These are phyloP conservation scores for Criorhina ranunculi DNA, from an alignment of 2,888 invertebrate genomes.

Conservation along the genomic window DNA sequence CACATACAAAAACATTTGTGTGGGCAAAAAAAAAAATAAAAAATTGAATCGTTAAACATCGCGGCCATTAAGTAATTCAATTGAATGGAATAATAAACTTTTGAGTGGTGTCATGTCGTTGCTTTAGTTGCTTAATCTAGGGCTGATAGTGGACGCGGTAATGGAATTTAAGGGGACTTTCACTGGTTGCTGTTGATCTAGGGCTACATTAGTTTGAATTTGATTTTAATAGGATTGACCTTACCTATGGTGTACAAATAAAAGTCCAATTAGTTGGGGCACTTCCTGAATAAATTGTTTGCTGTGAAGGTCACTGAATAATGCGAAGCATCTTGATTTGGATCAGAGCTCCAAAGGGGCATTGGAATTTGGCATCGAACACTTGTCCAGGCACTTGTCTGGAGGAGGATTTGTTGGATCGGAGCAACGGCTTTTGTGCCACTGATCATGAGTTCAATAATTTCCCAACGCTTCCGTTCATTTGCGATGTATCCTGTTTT, in stretches of 20 bases:
- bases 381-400: no score
- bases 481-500: no score
- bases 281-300: conserved; percentile 1
- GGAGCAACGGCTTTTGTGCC: no score
- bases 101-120: conserved; percentile 60
- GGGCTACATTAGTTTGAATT: conserved; percentile 30
- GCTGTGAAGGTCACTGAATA: no score
- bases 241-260: conserved; percentile 1
- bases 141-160: conserved; percentile 11
- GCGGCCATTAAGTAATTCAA: conserved; percentile 70
- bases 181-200: conserved; percentile 34
- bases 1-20: conserved; percentile 2
- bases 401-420: no score
- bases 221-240: conserved; percentile 35
- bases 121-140: conserved; percentile 27
- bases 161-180: conserved; percentile 29
- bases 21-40: conserved; percentile 14
- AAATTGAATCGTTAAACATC: conserved; percentile 27
- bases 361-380: no score
- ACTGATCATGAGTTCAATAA: no score
- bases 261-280: neutral
- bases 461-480: no score
- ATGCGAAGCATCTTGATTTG: no score
- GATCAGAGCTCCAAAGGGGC: no score
- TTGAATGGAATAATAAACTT: conserved; percentile 67